phyloP scores from a whole-genome alignment of 2,888 invertebrate genomes.

The Leucozona laternaria region DNA sequence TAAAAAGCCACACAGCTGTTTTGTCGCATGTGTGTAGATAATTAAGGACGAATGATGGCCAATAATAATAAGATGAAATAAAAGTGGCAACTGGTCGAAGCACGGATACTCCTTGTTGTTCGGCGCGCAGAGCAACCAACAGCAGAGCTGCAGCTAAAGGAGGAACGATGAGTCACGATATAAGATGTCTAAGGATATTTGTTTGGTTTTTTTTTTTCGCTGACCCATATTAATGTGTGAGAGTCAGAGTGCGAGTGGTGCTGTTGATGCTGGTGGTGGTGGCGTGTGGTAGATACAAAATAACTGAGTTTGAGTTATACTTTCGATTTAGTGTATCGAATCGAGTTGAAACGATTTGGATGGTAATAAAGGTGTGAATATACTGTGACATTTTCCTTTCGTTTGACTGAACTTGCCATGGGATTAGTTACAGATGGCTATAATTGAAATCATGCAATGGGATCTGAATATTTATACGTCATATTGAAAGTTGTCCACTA shows the following conservation, averaged over 20 bases:
- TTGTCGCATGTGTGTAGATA: slow-evolving; percentile 72
- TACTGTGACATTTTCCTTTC: slow-evolving; percentile 9
- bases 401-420: slow-evolving; percentile 1
- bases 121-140: too few species aligned
- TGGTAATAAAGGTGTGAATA: slow-evolving; percentile 23
- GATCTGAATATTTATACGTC: not conserved
- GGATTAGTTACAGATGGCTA: not conserved
- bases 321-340: not conserved
- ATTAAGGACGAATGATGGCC: slow-evolving; percentile 60
- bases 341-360: not conserved
- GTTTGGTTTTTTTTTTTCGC: not conserved
- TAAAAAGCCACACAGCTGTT: slow-evolving; percentile 64
- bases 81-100: slow-evolving; percentile 38
- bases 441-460: not conserved
- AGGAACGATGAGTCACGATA: slow-evolving; percentile 55
- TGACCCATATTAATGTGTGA: slow-evolving; percentile 55
- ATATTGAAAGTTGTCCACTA: too few species aligned
- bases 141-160: not conserved
- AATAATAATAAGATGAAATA: slow-evolving; percentile 57
- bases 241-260: slow-evolving; percentile 11
- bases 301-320: not conserved
- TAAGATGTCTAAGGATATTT: slow-evolving; percentile 35
- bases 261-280: not conserved
- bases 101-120: slow-evolving; percentile 5
- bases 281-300: not conserved